phyloP scores from a whole-genome alignment of 1,140 invertebrate genomes.

The Oncopodura yosiiana region DNA sequence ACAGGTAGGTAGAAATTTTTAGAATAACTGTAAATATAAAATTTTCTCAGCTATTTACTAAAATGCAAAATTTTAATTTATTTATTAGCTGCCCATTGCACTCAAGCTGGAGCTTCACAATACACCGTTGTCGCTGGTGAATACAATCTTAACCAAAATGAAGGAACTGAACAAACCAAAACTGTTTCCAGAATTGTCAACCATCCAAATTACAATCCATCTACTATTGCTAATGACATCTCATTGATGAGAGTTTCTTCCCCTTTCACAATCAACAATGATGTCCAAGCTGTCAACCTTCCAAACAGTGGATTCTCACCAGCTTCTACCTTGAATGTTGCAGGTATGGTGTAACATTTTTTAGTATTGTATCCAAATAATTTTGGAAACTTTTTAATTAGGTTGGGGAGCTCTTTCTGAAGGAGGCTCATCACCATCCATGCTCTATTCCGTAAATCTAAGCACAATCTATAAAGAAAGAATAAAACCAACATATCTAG shows the following conservation, averaged over 20 bases:
- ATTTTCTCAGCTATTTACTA: background rate
- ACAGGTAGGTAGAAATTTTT: conserved; percentile 3
- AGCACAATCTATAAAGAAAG: no score
- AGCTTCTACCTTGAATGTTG: background rate
- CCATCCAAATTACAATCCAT: background rate
- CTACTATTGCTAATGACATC: background rate
- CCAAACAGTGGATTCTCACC: background rate
- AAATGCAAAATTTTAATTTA: background rate
- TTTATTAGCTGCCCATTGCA: conserved; percentile 1
- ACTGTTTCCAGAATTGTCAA: background rate
- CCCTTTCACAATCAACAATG: conserved; percentile 34
- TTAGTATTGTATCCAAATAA: background rate
- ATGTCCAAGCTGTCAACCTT: conserved; percentile 35
- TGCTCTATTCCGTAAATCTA: no score
- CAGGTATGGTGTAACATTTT: background rate
- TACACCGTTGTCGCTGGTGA: conserved; percentile 2
- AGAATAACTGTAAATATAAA: no score
- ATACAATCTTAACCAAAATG: conserved; percentile 8
- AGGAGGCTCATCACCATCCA: conserved; percentile 8
- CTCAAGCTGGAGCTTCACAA: background rate
- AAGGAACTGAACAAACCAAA: conserved; percentile 5
- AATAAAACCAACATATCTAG: no score
- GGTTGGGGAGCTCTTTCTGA: background rate
- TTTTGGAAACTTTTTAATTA: background rate
- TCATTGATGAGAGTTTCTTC: conserved; percentile 34